A percentile compares a stretch with the other conserved stretches of the same genome.
These are phyloP conservation scores for Baryphthengus martii DNA, from an alignment of 2,113 vertebrate genomes.

Conservation along the genomic window DNA sequence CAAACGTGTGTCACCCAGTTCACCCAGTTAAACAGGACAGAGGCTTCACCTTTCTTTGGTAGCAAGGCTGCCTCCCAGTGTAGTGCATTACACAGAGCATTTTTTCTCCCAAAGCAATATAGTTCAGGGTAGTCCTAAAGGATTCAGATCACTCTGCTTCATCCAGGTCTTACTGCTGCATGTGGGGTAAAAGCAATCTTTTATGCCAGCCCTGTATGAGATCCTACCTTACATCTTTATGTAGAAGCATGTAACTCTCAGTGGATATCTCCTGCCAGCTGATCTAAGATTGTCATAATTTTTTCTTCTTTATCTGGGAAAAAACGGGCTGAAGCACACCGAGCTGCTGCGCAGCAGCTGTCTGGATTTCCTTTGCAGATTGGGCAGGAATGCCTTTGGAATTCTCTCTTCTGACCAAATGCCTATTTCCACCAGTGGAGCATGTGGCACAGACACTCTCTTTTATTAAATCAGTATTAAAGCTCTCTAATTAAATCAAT, in stretches of 20 bases:
- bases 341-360: neutral
- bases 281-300: accelerated
- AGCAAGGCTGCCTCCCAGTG: neutral
- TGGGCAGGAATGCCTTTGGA: neutral
- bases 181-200: neutral
- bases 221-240: neutral
- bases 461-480: neutral
- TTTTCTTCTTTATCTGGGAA: neutral
- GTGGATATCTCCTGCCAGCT: neutral
- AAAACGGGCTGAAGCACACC: neutral
- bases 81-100: neutral
- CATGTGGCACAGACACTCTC: neutral
- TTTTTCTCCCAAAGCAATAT: neutral
- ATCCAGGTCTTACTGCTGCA: neutral
- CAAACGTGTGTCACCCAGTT: neutral
- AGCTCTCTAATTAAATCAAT: neutral
- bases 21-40: neutral
- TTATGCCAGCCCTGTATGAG: accelerated
- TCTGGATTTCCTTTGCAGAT: neutral
- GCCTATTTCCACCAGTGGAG: neutral
- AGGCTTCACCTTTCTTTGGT: neutral
- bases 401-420: neutral
- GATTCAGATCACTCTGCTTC: neutral
- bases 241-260: neutral
- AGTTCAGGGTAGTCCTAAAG: neutral